Evolutionary conservation across 1,140 invertebrate species (phyloP), one percentile per base, ranked within the genome.

Genomic region (Pararge aegeria): DNA sequence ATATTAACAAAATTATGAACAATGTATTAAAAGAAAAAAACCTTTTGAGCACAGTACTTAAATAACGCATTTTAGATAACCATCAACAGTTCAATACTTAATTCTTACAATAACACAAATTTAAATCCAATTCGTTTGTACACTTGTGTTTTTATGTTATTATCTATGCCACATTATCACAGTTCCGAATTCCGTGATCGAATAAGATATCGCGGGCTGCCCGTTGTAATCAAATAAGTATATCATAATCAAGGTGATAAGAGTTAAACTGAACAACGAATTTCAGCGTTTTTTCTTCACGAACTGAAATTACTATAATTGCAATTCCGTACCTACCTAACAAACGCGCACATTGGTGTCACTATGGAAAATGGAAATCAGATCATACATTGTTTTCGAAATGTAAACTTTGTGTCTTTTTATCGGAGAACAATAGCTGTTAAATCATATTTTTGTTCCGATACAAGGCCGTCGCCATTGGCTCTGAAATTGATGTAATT

Each of bases 371-470:
- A 34, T 34, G 30, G 30, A 34, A 27, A 34, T 34, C 9, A 34
- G n/a, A 34, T 12, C 30, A n/a, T 34, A 34, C 30, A 62, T 63
- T 73, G 67, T 67, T 60, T 58, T 44, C 55, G n/a, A 61, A 66
- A 66, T 57, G 54, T 57, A 57, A 61, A 58, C 59, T 59, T 34
- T 59, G 19, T 59, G 21, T 51, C 38, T 29, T 34, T 34, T 20
- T 34, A 44, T 30, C 27, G 40, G 27, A 19, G 40, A 59, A 59
- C 57, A 59, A 59, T 53, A 46, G 30, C 13, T 24, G 20, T 18
- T 13, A 38, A 53, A 59, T 34, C 24, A 52, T 37, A 30, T 30
- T 44, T 55, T 7, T 30, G 40, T 34, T 6, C 1, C 10, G 3
- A 34, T 34, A 7, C 30, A 34, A 34, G 30, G 30, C 30, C 30